phyloP scores from a whole-genome alignment of 2,888 invertebrate species.

The Melinopterus prodromus region DNA sequence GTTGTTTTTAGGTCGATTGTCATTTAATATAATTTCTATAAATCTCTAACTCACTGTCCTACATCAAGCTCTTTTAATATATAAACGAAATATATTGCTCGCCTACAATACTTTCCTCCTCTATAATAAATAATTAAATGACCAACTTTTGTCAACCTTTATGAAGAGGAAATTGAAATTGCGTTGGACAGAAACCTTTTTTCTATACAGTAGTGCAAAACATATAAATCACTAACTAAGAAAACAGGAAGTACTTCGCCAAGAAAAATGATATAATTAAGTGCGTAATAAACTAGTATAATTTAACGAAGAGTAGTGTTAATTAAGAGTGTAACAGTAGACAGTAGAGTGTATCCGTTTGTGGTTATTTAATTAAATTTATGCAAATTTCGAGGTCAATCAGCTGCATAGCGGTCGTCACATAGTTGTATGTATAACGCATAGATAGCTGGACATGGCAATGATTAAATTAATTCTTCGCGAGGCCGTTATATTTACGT shows the following conservation, averaged over 20 bases:
- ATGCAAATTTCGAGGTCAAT: background rate
- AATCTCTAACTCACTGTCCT: too few species aligned
- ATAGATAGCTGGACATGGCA: background rate
- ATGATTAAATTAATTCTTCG: background rate
- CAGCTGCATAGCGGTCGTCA: background rate
- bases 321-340: background rate
- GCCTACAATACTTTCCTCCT: too few species aligned
- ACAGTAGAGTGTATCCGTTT: background rate
- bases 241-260: background rate
- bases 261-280: background rate
- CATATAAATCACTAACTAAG: background rate
- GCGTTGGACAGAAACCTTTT: too few species aligned
- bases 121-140: too few species aligned
- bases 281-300: background rate
- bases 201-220: background rate
- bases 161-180: too few species aligned
- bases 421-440: background rate
- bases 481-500: constrained; percentile 4
- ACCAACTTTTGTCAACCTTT: too few species aligned
- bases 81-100: too few species aligned
- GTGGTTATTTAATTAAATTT: background rate
- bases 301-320: background rate
- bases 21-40: too few species aligned
- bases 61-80: too few species aligned
- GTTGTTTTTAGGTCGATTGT: too few species aligned